Evolutionary conservation across 2,888 invertebrate species (phyloP).

Genomic region (Proisotoma minuta): DNA sequence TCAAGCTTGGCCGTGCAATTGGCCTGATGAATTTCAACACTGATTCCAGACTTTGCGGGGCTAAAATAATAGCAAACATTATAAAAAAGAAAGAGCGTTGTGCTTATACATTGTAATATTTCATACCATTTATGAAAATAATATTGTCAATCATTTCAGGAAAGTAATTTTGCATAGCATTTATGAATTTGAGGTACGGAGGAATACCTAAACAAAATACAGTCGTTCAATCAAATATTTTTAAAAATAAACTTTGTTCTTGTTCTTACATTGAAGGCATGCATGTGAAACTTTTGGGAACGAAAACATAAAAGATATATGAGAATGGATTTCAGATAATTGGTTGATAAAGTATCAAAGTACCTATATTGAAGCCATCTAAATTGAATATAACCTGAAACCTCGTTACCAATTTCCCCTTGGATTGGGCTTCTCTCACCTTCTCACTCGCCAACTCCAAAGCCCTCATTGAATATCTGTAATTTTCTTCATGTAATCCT

Average conservation of each 20-base stretch:
- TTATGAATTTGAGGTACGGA: constrained; percentile 2
- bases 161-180: constrained; percentile 4
- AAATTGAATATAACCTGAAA: constrained; percentile 9
- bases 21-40: background rate
- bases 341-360: too few species aligned
- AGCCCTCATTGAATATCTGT: background rate
- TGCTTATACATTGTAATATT: background rate
- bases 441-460: background rate
- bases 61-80: constrained; percentile 1
- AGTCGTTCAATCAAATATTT: background rate
- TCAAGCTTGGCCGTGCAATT: background rate
- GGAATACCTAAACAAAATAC: background rate
- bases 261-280: constrained; percentile 7
- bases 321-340: too few species aligned
- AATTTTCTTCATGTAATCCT: background rate
- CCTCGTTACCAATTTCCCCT: constrained; percentile 5
- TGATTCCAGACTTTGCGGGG: background rate
- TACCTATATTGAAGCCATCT: constrained; percentile 2
- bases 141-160: constrained; percentile 10
- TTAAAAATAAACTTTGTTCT: background rate
- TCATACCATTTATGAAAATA: constrained; percentile 10
- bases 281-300: constrained; percentile 8
- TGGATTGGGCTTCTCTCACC: background rate
- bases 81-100: background rate
- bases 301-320: too few species aligned